Conservation (phyloP, 2,888 invertebrate genomes). For the Andrena bucephala region DNA sequence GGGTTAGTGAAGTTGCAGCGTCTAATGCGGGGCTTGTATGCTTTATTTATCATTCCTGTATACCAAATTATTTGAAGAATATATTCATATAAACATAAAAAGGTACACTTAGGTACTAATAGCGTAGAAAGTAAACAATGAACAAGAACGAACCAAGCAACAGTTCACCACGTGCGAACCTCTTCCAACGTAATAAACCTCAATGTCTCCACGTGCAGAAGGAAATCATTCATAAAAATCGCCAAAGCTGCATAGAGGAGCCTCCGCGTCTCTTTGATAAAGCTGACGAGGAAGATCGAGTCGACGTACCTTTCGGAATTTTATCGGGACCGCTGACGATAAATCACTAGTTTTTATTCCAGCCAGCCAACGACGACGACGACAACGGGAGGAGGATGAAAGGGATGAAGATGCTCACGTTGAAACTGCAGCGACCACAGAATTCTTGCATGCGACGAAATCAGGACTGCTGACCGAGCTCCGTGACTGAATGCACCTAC, state of each 20-base stretch:
- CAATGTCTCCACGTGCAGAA: background rate
- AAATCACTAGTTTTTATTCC: conserved; percentile 77
- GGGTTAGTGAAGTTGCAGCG: too few relatives aligned
- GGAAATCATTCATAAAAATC: conserved; percentile 3
- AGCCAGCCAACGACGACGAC: conserved; percentile 59
- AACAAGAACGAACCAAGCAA: background rate
- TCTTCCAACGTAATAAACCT: background rate
- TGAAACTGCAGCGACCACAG: conserved; percentile 77
- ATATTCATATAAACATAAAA: too few relatives aligned
- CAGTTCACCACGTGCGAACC: background rate
- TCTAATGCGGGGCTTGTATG: too few relatives aligned
- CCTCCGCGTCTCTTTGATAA: conserved; percentile 64
- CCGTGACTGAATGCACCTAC: conserved; percentile 68
- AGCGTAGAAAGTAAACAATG: too few relatives aligned
- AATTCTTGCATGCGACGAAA: conserved; percentile 73
- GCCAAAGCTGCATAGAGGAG: conserved; percentile 24
- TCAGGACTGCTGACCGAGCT: conserved; percentile 76
- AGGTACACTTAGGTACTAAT: too few relatives aligned
- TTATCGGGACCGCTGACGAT: conserved; percentile 70
- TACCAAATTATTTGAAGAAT: too few relatives aligned
- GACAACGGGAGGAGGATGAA: conserved; percentile 52
- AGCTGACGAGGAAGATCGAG: conserved; percentile 40
- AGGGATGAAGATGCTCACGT: conserved; percentile 71
- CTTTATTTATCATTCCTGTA: too few relatives aligned
- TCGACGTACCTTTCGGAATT: conserved; percentile 66